These are phyloP conservation scores for Antennarius striatus DNA, from an alignment of 2,113 vertebrate species.

Conservation along the genomic window DNA sequence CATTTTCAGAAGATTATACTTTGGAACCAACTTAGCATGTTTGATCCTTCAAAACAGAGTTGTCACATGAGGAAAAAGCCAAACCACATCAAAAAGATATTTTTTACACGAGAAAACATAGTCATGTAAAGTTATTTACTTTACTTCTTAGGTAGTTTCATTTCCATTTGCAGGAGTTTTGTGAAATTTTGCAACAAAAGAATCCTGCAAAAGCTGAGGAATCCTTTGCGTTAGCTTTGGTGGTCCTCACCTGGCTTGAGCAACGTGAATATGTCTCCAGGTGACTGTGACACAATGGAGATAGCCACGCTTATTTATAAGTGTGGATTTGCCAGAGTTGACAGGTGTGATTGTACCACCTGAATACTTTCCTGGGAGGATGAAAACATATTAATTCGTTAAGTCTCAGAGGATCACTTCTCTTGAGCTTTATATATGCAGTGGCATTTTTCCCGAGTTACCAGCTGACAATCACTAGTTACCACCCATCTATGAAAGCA, in stretches of 20 bases:
- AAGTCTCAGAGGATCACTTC: constrained; percentile 50
- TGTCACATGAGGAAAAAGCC: too few relatives aligned
- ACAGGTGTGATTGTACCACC: constrained; percentile 65
- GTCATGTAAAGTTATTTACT: too few relatives aligned
- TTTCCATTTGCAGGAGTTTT: too few relatives aligned
- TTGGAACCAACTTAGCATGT: too few relatives aligned
- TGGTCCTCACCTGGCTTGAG: constrained; percentile 28
- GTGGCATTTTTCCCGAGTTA: constrained; percentile 73
- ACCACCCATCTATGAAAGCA: constrained; percentile 64
- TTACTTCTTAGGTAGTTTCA: too few relatives aligned
- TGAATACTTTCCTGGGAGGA: constrained; percentile 49
- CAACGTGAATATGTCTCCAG: constrained; percentile 29
- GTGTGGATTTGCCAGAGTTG: constrained; percentile 59
- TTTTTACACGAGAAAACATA: too few relatives aligned
- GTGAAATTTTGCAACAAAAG: too few relatives aligned
- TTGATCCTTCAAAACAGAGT: too few relatives aligned
- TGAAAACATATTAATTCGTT: constrained; percentile 62
- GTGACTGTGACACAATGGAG: constrained; percentile 16
- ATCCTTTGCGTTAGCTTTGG: constrained; percentile 27
- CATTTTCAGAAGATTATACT: too few relatives aligned
- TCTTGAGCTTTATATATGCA: constrained; percentile 66
- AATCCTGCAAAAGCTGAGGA: not conserved
- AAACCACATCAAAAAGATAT: too few relatives aligned
- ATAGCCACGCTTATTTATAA: constrained; percentile 36
- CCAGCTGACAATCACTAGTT: constrained; percentile 70